Conservation (phyloP, 2,888 invertebrate genomes). For the Rhabditoides inermis region DNA sequence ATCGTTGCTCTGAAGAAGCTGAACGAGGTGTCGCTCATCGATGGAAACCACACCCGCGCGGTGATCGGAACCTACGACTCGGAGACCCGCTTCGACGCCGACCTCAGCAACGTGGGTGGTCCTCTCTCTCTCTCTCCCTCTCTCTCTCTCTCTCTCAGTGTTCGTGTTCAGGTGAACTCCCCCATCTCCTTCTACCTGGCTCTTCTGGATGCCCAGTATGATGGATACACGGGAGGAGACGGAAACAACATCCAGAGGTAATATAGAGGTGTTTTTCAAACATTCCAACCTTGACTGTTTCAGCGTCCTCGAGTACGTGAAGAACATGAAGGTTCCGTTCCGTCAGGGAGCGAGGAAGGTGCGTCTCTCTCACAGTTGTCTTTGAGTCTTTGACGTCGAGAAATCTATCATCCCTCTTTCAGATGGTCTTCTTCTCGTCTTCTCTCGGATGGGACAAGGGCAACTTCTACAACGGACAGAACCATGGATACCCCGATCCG, state of each 20-base stretch:
- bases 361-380: not conserved
- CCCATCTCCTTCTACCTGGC: too few relatives aligned
- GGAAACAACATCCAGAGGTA: constrained; percentile 28
- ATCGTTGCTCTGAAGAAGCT: constrained; percentile 9
- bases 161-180: too few relatives aligned
- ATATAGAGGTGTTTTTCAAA: not conserved
- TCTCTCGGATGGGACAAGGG: constrained; percentile 28
- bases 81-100: not conserved
- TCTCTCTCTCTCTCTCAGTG: too few relatives aligned
- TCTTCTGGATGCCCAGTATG: too few relatives aligned
- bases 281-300: not conserved
- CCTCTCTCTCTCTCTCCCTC: too few relatives aligned
- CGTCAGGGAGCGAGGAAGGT: not conserved
- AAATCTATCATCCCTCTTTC: too few relatives aligned
- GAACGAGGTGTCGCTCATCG: constrained; percentile 8
- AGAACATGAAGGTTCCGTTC: not conserved
- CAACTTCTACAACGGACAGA: constrained; percentile 11
- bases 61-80: constrained; percentile 17
- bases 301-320: constrained; percentile 1
- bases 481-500: constrained; percentile 18
- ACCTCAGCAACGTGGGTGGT: too few relatives aligned
- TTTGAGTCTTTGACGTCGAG: too few relatives aligned
- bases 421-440: constrained; percentile 15
- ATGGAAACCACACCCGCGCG: constrained; percentile 8
- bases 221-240: constrained; percentile 19